phyloP scores from a whole-genome alignment of 2,113 vertebrate genomes.

The Plecotus auritus region DNA sequence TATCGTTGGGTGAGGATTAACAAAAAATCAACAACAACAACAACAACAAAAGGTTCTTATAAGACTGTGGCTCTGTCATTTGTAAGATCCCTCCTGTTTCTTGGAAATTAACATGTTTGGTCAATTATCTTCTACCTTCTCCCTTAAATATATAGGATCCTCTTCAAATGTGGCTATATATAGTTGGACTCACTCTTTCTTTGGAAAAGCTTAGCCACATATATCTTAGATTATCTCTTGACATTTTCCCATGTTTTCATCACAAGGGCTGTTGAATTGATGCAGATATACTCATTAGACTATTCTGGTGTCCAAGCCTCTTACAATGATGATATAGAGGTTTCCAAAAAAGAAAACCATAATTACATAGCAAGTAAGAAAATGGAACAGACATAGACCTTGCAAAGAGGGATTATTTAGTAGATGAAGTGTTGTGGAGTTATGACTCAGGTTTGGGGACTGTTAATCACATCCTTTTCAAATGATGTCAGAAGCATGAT shows the following conservation, averaged over 20 bases:
- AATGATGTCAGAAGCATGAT: background rate
- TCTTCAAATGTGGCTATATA: slow-evolving; percentile 27
- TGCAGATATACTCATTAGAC: background rate
- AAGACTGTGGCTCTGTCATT: slow-evolving; percentile 10
- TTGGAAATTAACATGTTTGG: slow-evolving; percentile 22
- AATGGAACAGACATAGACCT: background rate
- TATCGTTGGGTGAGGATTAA: too few relatives aligned
- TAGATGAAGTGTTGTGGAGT: background rate
- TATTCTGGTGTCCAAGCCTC: slow-evolving; percentile 2
- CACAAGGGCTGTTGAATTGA: background rate
- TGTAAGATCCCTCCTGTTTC: background rate
- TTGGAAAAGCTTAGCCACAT: slow-evolving; percentile 25
- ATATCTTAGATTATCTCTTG: background rate
- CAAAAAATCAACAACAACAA: too few relatives aligned
- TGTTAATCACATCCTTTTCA: slow-evolving; percentile 2
- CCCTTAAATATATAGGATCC: background rate
- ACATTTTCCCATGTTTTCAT: slow-evolving; percentile 26
- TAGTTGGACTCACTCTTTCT: background rate
- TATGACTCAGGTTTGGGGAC: background rate
- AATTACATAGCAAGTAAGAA: background rate
- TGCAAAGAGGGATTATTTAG: background rate
- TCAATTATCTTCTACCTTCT: background rate
- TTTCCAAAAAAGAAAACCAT: slow-evolving; percentile 23
- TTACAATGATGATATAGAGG: background rate
- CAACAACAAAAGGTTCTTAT: background rate